Conservation (phyloP, 2,113 vertebrate genomes). For the Thalassoma bifasciatum region DNA sequence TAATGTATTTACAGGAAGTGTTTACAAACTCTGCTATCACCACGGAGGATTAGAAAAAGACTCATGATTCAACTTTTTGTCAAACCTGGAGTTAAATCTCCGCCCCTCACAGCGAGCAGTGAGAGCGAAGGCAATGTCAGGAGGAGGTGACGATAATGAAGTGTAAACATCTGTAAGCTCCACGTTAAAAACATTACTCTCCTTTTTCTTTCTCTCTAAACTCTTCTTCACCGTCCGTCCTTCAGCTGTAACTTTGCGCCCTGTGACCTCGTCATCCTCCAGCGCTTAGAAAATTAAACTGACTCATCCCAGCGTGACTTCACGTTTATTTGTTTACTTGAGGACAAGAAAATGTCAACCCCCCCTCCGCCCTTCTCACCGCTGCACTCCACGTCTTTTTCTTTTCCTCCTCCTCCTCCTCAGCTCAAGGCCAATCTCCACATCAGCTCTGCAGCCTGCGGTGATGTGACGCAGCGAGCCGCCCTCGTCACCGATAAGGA, state of each 20-base stretch:
- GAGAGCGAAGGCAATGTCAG: too few relatives aligned
- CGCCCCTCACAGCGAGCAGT: too few relatives aligned
- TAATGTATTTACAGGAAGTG: too few relatives aligned
- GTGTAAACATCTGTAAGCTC: not conserved
- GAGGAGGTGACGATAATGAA: not conserved
- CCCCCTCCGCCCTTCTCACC: not conserved
- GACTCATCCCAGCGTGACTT: constrained; percentile 13
- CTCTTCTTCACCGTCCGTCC: not conserved
- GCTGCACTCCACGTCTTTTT: constrained; percentile 1
- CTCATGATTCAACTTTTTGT: not conserved
- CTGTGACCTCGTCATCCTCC: not conserved
- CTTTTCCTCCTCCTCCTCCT: not conserved
- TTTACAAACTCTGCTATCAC: too few relatives aligned
- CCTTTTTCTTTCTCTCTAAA: not conserved
- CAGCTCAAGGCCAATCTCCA: constrained; percentile 8
- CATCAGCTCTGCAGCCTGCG: constrained; percentile 15
- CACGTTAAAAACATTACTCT: not conserved
- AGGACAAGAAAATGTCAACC: constrained; percentile 24
- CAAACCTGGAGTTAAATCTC: not conserved
- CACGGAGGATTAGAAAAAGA: too few relatives aligned
- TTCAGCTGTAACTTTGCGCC: constrained; percentile 6
- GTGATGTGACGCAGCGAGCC: constrained; percentile 18
- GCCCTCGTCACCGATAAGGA: constrained; percentile 16
- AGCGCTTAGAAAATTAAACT: not conserved
- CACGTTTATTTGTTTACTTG: constrained; percentile 20